These are phyloP conservation scores for Phasia obesa DNA, from an alignment of 2,888 invertebrate genomes.

Conservation along the genomic window DNA sequence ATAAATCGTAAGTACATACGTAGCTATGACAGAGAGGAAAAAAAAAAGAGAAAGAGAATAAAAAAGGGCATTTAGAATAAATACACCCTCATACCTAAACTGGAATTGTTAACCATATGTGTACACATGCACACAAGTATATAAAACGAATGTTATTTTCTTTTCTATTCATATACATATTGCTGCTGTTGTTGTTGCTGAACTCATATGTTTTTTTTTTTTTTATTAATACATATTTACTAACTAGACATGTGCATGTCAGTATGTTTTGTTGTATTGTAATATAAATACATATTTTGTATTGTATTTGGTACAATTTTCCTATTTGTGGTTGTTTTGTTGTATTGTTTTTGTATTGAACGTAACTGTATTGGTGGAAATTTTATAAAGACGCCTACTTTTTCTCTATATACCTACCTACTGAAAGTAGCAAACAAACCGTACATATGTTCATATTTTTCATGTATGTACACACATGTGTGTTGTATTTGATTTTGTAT, in stretches of 20 bases:
- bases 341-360: slow-evolving; percentile 28
- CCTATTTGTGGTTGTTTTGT: slow-evolving; percentile 66
- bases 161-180: slow-evolving; percentile 8
- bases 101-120: slow-evolving; percentile 46
- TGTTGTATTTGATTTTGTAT: too few relatives aligned
- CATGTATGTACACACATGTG: slow-evolving; percentile 28
- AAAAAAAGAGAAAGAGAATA: slow-evolving; percentile 1
- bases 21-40: slow-evolving; percentile 15
- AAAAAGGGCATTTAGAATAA: slow-evolving; percentile 20
- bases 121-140: slow-evolving; percentile 13
- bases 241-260: slow-evolving; percentile 8
- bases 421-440: too few relatives aligned
- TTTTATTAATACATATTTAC: not conserved
- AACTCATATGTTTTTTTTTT: slow-evolving; percentile 46
- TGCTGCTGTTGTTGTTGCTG: slow-evolving; percentile 22
- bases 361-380: slow-evolving; percentile 59
- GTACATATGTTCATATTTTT: not conserved
- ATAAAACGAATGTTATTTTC: slow-evolving; percentile 31
- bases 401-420: slow-evolving; percentile 22
- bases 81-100: slow-evolving; percentile 53
- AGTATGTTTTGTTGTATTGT: slow-evolving; percentile 34
- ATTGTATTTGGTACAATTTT: slow-evolving; percentile 65
- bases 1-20: slow-evolving; percentile 24
- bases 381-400: slow-evolving; percentile 63
- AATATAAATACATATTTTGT: slow-evolving; percentile 44